A percentile compares a stretch with the other conserved stretches of the same genome.
Conservation (phyloP, 2,113 vertebrate genomes). For the Stegostoma tigrinum region DNA sequence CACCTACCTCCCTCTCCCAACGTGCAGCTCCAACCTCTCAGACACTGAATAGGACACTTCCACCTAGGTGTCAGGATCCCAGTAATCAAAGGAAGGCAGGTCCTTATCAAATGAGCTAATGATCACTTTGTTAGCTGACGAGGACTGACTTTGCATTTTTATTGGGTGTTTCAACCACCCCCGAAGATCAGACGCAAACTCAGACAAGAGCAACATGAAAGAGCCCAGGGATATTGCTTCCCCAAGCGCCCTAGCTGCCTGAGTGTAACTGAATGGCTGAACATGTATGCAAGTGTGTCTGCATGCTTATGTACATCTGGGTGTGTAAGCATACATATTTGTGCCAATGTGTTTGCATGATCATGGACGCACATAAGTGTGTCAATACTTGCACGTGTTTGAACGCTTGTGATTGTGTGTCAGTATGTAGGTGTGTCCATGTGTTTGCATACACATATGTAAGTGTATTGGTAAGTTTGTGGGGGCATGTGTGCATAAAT, state of each 20-base stretch:
- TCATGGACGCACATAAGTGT: too few relatives aligned
- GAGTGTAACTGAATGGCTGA: not conserved
- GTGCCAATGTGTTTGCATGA: not conserved
- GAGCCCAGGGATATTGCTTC: not conserved
- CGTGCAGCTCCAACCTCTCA: conserved; percentile 41
- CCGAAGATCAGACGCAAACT: not conserved
- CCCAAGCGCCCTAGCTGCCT: not conserved
- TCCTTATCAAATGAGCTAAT: rapidly evolving
- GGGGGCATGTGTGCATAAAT: too few relatives aligned
- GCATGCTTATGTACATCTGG: not conserved
- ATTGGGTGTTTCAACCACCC: not conserved
- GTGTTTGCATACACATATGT: too few relatives aligned
- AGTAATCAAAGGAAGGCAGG: not conserved
- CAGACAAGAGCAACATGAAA: not conserved
- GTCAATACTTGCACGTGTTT: too few relatives aligned
- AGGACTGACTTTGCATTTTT: not conserved
- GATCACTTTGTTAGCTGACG: not conserved
- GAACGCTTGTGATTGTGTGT: too few relatives aligned
- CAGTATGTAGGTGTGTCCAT: too few relatives aligned
- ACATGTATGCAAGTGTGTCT: too few relatives aligned
- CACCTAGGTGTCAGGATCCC: rapidly evolving
- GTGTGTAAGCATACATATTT: not conserved
- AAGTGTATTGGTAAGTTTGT: too few relatives aligned
- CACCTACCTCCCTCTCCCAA: conserved; percentile 46
- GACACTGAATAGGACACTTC: conserved; percentile 1